A percentile compares a stretch with the other conserved stretches of the same genome.
These are phyloP conservation scores for Lepidurus arcticus DNA, from an alignment of 1,140 invertebrate species.

Conservation along the genomic window DNA sequence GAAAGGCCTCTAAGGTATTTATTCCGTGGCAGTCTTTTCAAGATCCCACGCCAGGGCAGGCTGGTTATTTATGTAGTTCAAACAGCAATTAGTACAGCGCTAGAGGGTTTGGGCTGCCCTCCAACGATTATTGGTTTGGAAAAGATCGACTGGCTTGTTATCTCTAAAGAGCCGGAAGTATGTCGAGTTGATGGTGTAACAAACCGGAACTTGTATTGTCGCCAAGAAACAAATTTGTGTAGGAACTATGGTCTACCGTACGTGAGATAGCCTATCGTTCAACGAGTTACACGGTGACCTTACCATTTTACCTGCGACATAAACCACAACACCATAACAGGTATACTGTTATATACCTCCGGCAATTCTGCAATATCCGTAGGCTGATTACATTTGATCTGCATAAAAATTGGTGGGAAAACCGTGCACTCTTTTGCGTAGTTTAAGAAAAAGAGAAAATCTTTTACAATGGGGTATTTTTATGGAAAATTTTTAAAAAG, in stretches of 20 bases:
- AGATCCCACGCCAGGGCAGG: constrained; percentile 1
- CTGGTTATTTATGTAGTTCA: neutral
- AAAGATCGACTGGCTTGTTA: neutral
- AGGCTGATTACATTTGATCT: too few relatives aligned
- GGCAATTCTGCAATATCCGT: too few relatives aligned
- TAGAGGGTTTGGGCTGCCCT: neutral
- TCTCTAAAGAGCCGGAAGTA: neutral
- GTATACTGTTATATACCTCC: neutral
- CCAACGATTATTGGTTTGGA: neutral
- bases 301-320: neutral
- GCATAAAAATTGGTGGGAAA: too few relatives aligned
- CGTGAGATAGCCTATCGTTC: neutral
- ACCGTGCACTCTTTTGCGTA: too few relatives aligned
- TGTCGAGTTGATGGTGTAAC: neutral
- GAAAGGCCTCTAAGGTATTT: neutral
- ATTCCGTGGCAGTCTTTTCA: neutral
- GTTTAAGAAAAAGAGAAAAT: too few relatives aligned
- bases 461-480: too few relatives aligned
- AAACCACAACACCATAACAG: neutral
- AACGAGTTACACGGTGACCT: neutral
- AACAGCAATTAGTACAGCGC: neutral
- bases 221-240: neutral
- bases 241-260: neutral
- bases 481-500: too few relatives aligned
- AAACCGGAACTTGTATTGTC: neutral